Conservation (phyloP, 2,888 invertebrate species). For the Cephus nigrinus region DNA sequence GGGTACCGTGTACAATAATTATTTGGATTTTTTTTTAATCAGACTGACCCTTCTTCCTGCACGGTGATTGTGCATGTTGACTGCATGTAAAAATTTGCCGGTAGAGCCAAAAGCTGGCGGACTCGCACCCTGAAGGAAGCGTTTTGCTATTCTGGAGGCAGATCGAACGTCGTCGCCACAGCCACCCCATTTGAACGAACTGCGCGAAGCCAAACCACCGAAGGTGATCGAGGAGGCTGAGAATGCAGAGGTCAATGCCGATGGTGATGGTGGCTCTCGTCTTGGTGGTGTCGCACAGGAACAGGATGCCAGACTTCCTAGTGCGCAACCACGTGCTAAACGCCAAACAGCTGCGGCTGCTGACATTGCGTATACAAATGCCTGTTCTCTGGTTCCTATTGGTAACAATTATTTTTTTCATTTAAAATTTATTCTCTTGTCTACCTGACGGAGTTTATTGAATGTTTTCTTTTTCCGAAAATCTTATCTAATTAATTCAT, state of each 20-base stretch:
- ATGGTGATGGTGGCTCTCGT: conserved; percentile 69
- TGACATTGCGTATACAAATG: conserved; percentile 85
- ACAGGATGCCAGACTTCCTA: conserved; percentile 80
- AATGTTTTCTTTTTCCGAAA: neutral
- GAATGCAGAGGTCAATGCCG: conserved; percentile 54
- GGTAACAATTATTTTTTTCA: neutral
- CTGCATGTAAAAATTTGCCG: conserved; percentile 71
- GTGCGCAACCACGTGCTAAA: conserved; percentile 81
- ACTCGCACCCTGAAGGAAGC: conserved; percentile 75
- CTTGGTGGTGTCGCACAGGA: conserved; percentile 81
- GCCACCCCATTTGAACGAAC: conserved; percentile 87
- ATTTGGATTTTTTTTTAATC: neutral
- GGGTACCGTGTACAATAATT: neutral
- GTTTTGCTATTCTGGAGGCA: conserved; percentile 78
- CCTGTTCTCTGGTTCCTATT: conserved; percentile 86
- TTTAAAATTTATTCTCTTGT: conserved; percentile 4
- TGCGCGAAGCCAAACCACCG: conserved; percentile 63
- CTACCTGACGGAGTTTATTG: neutral
- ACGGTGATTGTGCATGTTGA: conserved; percentile 82
- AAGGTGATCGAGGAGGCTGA: conserved; percentile 54
- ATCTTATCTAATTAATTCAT: neutral
- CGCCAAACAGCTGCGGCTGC: conserved; percentile 83
- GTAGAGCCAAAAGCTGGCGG: conserved; percentile 53
- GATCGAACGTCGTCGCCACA: conserved; percentile 85
- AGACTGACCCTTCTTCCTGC: conserved; percentile 78